phyloP scores from a whole-genome alignment of 2,888 invertebrate genomes.

The Sphaerophoria rueppellii region DNA sequence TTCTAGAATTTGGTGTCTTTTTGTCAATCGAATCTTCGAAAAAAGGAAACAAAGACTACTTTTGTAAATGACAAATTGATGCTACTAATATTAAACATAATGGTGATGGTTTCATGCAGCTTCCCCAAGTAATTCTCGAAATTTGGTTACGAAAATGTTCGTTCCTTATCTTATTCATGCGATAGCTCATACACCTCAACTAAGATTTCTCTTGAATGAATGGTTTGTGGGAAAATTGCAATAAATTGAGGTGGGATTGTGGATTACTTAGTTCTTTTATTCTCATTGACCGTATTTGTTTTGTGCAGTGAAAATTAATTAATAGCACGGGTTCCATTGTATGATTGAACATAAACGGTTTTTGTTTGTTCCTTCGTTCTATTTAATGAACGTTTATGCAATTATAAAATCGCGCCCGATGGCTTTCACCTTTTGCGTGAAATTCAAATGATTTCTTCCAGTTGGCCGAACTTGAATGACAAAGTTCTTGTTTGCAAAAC shows the following conservation, averaged over 20 bases:
- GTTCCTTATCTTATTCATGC: not conserved
- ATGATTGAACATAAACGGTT: slow-evolving; percentile 34
- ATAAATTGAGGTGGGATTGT: slow-evolving; percentile 68
- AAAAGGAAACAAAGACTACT: slow-evolving; percentile 67
- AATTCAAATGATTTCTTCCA: slow-evolving; percentile 64
- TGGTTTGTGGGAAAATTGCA: slow-evolving; percentile 69
- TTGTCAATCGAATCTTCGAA: slow-evolving; percentile 58
- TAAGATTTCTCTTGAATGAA: slow-evolving; percentile 28
- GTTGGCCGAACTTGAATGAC: slow-evolving; percentile 50
- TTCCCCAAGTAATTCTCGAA: slow-evolving; percentile 52
- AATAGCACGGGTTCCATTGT: slow-evolving; percentile 69
- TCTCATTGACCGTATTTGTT: slow-evolving; percentile 49
- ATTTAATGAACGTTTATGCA: slow-evolving; percentile 50
- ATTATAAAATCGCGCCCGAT: slow-evolving; percentile 72
- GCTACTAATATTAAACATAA: slow-evolving; percentile 66
- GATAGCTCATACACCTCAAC: not conserved
- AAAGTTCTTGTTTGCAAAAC: slow-evolving; percentile 71
- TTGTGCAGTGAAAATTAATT: slow-evolving; percentile 62
- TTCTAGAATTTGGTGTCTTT: slow-evolving; percentile 63
- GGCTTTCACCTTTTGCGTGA: slow-evolving; percentile 70
- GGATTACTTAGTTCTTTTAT: slow-evolving; percentile 58
- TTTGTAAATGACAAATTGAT: slow-evolving; percentile 74
- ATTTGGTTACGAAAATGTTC: slow-evolving; percentile 30
- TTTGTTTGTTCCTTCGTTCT: slow-evolving; percentile 1
- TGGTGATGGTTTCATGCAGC: slow-evolving; percentile 52